Evolutionary conservation across 2,797 vertebrate genomes (phyloP), one percentile per base, ranked within the genome.

Genomic region (Buphagus erythrorhynchus): DNA sequence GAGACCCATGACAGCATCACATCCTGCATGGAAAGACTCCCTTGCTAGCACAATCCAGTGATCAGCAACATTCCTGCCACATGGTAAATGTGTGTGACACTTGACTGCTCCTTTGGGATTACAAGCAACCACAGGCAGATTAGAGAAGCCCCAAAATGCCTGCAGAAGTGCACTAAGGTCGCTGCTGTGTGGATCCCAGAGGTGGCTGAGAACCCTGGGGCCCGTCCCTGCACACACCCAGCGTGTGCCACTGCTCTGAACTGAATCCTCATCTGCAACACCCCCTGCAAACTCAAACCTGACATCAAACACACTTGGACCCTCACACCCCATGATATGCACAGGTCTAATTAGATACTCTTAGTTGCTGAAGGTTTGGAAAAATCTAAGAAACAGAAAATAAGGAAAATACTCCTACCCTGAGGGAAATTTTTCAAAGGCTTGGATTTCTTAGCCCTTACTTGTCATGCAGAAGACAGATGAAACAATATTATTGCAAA

Each of bases 181-280:
- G 17, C 29, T 15, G 42, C 28, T 36, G 33, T 26, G 31, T 35
- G 31, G 68, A 2, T 11, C 43, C 61, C 57, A 36, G 62, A 45
- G 28, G 11, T 1, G 48, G 65, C 73, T 72, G 46, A 31, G 38
- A 25, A 42, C 57, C 17, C 65, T 28, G 54, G 33, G 55, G 57
- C 11, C 49, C 2, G 3, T 24, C 52, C 3, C 21, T 13, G 57
- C 40, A 25, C 33, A n/a, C 20, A 42, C 15, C 25, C 36, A 7
- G 42, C 0, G 4, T 3, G 16, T 3, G 19, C 45, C 42, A 5
- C 0, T 2, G 57, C n/a, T 35, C 3, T 29, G n/a, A 71, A 33
- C 35, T n/a, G 38, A 38, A 5, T 0, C 16, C 28, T 3, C 48
- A 48, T 1, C n/a, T 43, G 16, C 59, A 49, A 2, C 38, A 25